Conservation (phyloP, 2,797 vertebrate species). For the Gymnodraco acuticeps region DNA sequence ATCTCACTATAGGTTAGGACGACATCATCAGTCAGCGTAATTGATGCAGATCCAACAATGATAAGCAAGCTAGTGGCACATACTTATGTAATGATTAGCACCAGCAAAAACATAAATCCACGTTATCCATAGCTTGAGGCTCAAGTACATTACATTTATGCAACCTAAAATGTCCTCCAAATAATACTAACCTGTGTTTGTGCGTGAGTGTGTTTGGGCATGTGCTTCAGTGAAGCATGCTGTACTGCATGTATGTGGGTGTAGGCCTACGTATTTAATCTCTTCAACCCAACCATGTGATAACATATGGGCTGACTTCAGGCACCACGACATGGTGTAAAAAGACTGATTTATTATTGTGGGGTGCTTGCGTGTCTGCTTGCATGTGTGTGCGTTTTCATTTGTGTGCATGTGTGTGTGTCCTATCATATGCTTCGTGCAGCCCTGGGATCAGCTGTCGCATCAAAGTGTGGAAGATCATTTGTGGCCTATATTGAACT, state of each 20-base stretch:
- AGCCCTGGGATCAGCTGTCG: slow-evolving; percentile 16
- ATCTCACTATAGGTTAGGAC: no score
- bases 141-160: slow-evolving; percentile 4
- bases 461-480: neutral
- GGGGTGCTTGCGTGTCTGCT: neutral
- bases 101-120: neutral
- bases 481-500: slow-evolving; percentile 3
- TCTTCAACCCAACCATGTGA: slow-evolving; percentile 8
- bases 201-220: neutral
- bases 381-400: neutral
- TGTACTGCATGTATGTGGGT: slow-evolving; percentile 6
- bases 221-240: slow-evolving; percentile 9
- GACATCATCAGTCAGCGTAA: no score
- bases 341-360: slow-evolving; percentile 10
- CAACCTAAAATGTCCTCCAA: neutral
- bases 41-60: no score
- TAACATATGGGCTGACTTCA: neutral
- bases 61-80: no score
- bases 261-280: slow-evolving; percentile 9
- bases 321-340: no score
- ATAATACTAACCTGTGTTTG: neutral
- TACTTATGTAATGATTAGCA: neutral
- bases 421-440: neutral
- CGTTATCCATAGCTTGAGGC: neutral
- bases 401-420: neutral